A percentile compares a stretch with the other conserved stretches of the same genome.
Conservation (phyloP, 1,140 invertebrate genomes). For the Ceratina calcarata region DNA sequence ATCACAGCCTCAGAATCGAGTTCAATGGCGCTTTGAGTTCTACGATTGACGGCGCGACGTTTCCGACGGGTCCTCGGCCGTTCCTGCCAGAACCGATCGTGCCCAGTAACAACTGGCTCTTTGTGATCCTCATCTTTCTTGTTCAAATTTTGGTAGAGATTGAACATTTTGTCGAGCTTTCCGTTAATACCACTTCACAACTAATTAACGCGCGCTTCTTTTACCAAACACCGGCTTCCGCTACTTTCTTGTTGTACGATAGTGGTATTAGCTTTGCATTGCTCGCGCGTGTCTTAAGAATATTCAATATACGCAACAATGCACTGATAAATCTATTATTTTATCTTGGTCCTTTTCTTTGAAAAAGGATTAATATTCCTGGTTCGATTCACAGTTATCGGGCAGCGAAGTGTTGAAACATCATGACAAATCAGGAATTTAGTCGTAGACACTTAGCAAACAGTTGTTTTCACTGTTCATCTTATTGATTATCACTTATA, state of each 20-base stretch:
- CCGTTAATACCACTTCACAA: background rate
- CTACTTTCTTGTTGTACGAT: background rate
- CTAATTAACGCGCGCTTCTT: too few relatives aligned
- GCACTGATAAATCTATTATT: background rate
- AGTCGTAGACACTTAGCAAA: background rate
- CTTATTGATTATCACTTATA: conserved; percentile 8
- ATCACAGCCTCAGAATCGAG: conserved; percentile 84
- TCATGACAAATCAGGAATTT: background rate
- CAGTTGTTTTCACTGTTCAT: background rate
- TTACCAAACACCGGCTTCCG: background rate
- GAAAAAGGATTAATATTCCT: background rate
- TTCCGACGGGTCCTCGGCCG: conserved; percentile 82
- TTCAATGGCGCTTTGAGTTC: conserved; percentile 88
- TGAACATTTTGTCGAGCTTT: conserved; percentile 83
- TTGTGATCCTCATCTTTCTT: conserved; percentile 83
- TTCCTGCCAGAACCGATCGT: conserved; percentile 88
- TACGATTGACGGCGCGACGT: conserved; percentile 80
- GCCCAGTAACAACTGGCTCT: conserved; percentile 85
- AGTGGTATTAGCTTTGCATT: background rate
- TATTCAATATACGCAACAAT: background rate
- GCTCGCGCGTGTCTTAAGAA: too few relatives aligned
- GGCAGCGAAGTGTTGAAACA: background rate
- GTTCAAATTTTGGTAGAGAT: conserved; percentile 87
- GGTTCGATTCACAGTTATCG: background rate
- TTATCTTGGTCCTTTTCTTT: background rate